phyloP scores from a whole-genome alignment of 2,888 invertebrate species.

The Brachyopa scutellaris region DNA sequence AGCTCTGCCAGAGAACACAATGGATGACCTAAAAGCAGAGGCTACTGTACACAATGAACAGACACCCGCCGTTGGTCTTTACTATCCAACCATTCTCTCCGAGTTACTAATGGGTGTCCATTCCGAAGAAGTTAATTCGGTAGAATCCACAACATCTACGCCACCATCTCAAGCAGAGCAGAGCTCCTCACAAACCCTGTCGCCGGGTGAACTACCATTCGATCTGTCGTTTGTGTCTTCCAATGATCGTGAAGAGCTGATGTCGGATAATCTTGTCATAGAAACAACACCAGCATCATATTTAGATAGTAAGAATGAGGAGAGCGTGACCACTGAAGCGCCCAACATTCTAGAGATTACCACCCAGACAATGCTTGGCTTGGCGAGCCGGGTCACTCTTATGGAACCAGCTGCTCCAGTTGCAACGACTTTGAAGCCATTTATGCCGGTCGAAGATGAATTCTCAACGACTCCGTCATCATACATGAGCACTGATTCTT shows the following conservation, averaged over 20 bases:
- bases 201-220: conserved; percentile 78
- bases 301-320: conserved; percentile 33
- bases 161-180: conserved; percentile 28
- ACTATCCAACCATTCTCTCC: conserved; percentile 61
- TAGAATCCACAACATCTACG: conserved; percentile 47
- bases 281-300: conserved; percentile 77
- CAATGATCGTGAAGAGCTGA: conserved; percentile 75
- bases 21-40: conserved; percentile 66
- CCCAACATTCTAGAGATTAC: conserved; percentile 79
- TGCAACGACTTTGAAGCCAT: conserved; percentile 77
- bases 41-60: conserved; percentile 53
- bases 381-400: conserved; percentile 81
- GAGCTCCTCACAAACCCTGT: conserved; percentile 70
- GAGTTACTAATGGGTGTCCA: conserved; percentile 46
- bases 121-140: conserved; percentile 41
- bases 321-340: conserved; percentile 76
- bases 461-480: conserved; percentile 51
- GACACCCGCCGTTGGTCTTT: conserved; percentile 25
- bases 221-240: conserved; percentile 75
- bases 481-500: conserved; percentile 40
- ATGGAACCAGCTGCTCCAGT: conserved; percentile 82
- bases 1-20: conserved; percentile 73
- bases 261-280: conserved; percentile 78
- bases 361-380: conserved; percentile 80
- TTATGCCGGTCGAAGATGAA: conserved; percentile 74